A percentile compares a stretch with the other conserved stretches of the same genome.
These are phyloP conservation scores for Coptodon bakossiorum DNA, from an alignment of 2,113 vertebrate genomes.

Conservation along the genomic window DNA sequence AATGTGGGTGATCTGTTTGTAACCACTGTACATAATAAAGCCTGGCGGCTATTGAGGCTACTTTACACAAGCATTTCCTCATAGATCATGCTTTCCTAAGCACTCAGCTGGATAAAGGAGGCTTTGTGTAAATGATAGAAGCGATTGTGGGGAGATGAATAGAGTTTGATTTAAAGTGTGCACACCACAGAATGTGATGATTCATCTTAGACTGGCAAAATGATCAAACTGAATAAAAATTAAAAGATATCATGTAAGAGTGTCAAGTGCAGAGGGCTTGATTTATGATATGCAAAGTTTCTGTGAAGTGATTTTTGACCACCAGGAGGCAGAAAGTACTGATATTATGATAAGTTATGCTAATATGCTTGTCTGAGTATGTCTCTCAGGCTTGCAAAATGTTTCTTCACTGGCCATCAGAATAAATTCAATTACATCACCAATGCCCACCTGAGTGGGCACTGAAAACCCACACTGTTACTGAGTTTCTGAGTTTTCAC, in stretches of 20 bases:
- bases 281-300: neutral
- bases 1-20: constrained; percentile 8
- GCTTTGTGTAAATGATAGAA: constrained; percentile 8
- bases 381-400: neutral
- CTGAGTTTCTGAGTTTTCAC: neutral
- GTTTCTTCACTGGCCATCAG: neutral
- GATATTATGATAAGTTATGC: neutral
- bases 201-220: neutral
- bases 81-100: constrained; percentile 1
- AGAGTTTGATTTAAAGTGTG: neutral
- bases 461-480: neutral
- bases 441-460: neutral
- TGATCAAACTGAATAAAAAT: neutral
- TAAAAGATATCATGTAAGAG: neutral
- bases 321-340: neutral
- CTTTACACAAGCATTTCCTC: neutral
- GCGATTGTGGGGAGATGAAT: neutral
- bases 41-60: neutral
- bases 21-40: neutral
- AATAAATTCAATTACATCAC: neutral
- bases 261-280: neutral
- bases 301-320: neutral
- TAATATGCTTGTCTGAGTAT: neutral
- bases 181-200: neutral
- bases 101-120: neutral